Evolutionary conservation across 2,113 vertebrate species (phyloP).

Genomic region (Aspidoscelis tigris): DNA sequence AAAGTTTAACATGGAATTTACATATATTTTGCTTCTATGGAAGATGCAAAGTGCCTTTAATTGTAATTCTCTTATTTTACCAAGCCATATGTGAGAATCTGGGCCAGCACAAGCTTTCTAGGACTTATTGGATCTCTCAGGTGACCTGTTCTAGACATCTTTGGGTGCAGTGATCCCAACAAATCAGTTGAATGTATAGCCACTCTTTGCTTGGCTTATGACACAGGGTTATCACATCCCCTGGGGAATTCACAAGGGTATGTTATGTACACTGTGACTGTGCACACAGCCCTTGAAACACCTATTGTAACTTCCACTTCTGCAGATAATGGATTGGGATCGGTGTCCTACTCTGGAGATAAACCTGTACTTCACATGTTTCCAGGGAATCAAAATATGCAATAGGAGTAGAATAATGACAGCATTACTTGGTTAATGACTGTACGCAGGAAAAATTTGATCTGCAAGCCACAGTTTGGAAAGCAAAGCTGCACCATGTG

Average conservation of each 20-base stretch:
- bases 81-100: neutral
- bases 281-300: neutral
- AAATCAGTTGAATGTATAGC: neutral
- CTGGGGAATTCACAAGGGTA: neutral
- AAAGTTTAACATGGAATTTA: slow-evolving; percentile 35
- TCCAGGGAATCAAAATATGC: slow-evolving; percentile 22
- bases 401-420: slow-evolving; percentile 24
- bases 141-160: neutral
- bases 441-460: slow-evolving; percentile 54
- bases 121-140: neutral
- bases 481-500: slow-evolving; percentile 53
- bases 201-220: neutral
- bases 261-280: neutral
- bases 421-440: slow-evolving; percentile 51
- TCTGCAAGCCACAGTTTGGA: slow-evolving; percentile 63
- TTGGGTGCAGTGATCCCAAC: neutral
- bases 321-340: neutral
- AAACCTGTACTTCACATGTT: neutral
- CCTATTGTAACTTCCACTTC: neutral
- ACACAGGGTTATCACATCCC: neutral
- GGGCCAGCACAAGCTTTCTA: neutral
- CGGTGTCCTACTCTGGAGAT: neutral
- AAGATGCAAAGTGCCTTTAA: neutral
- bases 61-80: neutral
- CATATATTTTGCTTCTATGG: slow-evolving; percentile 25